Evolutionary conservation across 2,113 vertebrate genomes (phyloP).

Genomic region (Brevimyrus niger): DNA sequence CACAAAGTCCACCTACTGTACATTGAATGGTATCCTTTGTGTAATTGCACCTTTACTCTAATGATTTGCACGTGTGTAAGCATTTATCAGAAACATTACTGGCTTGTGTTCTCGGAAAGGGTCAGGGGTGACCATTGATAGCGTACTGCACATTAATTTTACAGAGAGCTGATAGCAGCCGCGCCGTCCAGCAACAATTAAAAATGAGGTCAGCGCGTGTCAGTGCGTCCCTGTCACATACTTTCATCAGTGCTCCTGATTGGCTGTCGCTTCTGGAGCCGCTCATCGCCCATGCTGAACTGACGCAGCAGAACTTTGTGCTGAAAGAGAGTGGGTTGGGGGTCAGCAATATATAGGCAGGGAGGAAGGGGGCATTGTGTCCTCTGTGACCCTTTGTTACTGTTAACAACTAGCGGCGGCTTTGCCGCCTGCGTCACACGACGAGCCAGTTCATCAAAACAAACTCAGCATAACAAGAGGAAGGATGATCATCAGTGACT

Average conservation of each 20-base stretch:
- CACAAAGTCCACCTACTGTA: background rate
- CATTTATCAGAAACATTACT: background rate
- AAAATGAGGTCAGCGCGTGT: background rate
- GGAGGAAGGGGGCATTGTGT: background rate
- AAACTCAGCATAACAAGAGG: background rate
- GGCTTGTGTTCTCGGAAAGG: background rate
- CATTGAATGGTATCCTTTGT: background rate
- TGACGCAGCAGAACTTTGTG: constrained; percentile 90
- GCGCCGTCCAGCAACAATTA: background rate
- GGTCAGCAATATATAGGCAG: background rate
- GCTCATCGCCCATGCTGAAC: constrained; percentile 84
- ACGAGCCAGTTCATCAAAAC: background rate
- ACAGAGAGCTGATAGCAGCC: background rate
- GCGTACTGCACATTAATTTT: background rate
- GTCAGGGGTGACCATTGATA: background rate
- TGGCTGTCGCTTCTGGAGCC: constrained; percentile 81
- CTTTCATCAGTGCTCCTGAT: constrained; percentile 85
- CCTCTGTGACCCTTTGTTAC: background rate
- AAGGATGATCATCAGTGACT: background rate
- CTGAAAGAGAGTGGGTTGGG: constrained; percentile 46
- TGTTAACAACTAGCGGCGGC: background rate
- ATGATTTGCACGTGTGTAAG: background rate
- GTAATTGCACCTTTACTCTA: background rate
- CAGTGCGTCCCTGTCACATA: constrained; percentile 45
- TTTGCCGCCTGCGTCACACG: background rate